Base-by-base conservation (phyloP, 2,113 vertebrate genomes). In the Oreotrochilus melanogaster region DNA sequence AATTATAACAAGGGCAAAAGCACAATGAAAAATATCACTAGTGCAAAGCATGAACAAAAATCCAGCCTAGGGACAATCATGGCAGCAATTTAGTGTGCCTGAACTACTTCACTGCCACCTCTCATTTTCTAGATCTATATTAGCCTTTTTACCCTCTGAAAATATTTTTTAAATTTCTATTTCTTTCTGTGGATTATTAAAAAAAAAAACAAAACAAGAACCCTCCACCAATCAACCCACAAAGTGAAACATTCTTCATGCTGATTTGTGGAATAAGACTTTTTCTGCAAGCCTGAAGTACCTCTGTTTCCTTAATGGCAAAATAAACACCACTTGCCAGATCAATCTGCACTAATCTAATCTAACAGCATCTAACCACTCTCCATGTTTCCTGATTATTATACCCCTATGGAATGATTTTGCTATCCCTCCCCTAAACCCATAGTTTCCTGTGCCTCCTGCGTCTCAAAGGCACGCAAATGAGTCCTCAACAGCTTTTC, bases 391-490 rank as follows among this genome's bases (percentile, higher is more conserved):
- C 79, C 51, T 65, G 71, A 83, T 94, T 94, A 90, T 96, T 90
- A 83, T 86, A 74, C 75, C 48, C 69, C 43, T n/a, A 58, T 14
- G 28, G 57, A 93, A 91, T 30, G 45, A 90, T 81, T 93, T 86
- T 78, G 60, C 76, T 81, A 74, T 35, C 75, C 86, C 86, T 92
- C 35, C 75, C 82, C 72, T 74, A 88, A 93, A 69, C 35, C 53
- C 42, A 0, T 86, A 80, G 51, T 82, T 97, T 96, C 95, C 95
- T 93, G 88, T 80, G 81, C 61, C 43, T 88, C 83, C 57, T 96
- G 82, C 88, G 94, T 96, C 82, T 96, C 95, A 95, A 97, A 96
- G 92, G 53, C 4, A 94, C 93, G 90, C 45, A 96, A 94, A 95
- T 71, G 48, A 92, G 90, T 60, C 53, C 30, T 60, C 72, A 81